These are phyloP conservation scores for Drosophila vallismaia DNA, from an alignment of 2,888 invertebrate species.

Conservation along the genomic window DNA sequence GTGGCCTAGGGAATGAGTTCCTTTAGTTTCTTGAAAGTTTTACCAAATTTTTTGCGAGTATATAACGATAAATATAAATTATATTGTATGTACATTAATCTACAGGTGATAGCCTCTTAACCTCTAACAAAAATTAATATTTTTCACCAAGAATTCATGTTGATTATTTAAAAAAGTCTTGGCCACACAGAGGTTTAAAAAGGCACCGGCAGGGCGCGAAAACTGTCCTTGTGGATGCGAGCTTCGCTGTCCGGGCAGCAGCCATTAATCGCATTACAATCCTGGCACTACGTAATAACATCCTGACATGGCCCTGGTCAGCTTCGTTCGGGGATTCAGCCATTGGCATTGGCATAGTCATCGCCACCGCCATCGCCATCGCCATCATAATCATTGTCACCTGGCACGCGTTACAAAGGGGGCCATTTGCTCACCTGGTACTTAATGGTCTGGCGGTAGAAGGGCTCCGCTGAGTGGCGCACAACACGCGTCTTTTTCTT, in stretches of 20 bases:
- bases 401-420: conserved; percentile 23
- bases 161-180: neutral
- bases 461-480: conserved; percentile 92
- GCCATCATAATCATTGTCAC: conserved; percentile 14
- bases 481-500: conserved; percentile 95
- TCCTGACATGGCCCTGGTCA: conserved; percentile 29
- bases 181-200: conserved; percentile 20
- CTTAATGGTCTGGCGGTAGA: conserved; percentile 94
- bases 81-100: too few species aligned
- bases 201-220: conserved; percentile 14
- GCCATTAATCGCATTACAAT: conserved; percentile 67
- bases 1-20: neutral
- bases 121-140: too few species aligned
- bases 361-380: conserved; percentile 20
- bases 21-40: neutral
- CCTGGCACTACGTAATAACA: conserved; percentile 34
- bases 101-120: neutral
- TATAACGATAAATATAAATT: neutral
- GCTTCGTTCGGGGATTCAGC: conserved; percentile 7
- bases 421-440: conserved; percentile 86
- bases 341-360: conserved; percentile 10
- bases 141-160: neutral
- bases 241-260: conserved; percentile 8
- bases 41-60: neutral
- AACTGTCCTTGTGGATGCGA: conserved; percentile 31